These are phyloP conservation scores for Falco novaeseelandiae DNA, from an alignment of 2,797 vertebrate species.

Conservation along the genomic window DNA sequence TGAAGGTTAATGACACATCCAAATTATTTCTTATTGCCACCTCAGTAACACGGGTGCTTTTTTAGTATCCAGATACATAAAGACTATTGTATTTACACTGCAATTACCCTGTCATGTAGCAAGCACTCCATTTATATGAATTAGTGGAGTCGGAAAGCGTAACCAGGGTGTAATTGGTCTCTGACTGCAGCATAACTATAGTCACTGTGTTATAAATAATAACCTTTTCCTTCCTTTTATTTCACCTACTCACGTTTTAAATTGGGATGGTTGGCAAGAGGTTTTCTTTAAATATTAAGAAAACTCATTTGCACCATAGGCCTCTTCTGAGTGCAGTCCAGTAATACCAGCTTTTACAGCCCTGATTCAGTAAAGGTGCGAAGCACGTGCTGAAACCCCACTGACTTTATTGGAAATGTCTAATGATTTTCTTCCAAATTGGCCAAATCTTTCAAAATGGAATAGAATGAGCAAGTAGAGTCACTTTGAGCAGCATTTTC, in stretches of 20 bases:
- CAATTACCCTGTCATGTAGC: slow-evolving; percentile 11
- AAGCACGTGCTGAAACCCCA: not conserved
- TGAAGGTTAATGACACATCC: slow-evolving; percentile 46
- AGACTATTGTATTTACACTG: slow-evolving; percentile 43
- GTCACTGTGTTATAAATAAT: slow-evolving; percentile 2
- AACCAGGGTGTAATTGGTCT: slow-evolving; percentile 25
- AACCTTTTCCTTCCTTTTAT: not conserved
- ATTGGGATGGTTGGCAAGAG: not conserved
- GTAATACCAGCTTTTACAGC: not conserved
- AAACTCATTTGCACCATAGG: not conserved
- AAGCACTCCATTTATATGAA: not conserved
- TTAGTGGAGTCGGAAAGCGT: not conserved
- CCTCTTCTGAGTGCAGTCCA: not conserved
- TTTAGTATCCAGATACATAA: slow-evolving; percentile 1
- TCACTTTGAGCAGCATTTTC: not conserved
- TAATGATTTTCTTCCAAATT: not conserved
- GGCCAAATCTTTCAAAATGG: not conserved
- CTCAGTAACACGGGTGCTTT: not conserved
- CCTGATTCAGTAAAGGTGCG: not conserved
- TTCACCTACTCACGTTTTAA: not conserved
- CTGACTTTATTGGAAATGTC: not conserved
- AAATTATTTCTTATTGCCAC: slow-evolving; percentile 55
- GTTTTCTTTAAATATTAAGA: slow-evolving; percentile 1
- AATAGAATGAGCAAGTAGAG: not conserved
- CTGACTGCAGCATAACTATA: not conserved